These are phyloP conservation scores for Montipora efflorescens DNA, from an alignment of 64 coral and sea anemone species.

Conservation along the genomic window DNA sequence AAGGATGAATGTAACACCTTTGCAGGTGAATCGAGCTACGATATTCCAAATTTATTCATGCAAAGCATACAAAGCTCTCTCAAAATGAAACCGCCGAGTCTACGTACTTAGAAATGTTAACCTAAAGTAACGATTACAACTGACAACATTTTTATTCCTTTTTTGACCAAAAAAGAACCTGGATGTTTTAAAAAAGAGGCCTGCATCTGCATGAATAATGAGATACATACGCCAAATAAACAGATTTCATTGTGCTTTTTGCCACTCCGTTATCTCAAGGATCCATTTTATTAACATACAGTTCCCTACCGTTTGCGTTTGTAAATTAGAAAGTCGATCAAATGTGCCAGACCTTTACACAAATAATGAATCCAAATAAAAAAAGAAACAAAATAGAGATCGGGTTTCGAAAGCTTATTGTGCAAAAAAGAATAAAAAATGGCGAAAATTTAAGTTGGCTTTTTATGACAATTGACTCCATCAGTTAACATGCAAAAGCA, in stretches of 20 bases:
- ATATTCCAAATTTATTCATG: constrained; percentile 7
- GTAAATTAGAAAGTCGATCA: not conserved
- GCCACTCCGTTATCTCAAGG: constrained; percentile 29
- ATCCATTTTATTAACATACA: constrained; percentile 1
- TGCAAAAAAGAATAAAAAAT: not conserved
- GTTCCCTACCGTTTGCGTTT: not conserved
- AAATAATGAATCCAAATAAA: not conserved
- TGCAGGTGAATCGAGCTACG: constrained; percentile 45
- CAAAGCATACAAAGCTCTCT: not conserved
- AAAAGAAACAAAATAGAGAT: not conserved
- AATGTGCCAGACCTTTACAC: not conserved
- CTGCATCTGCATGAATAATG: constrained; percentile 42
- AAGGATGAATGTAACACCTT: constrained; percentile 72
- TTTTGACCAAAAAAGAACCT: not conserved
- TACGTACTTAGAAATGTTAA: not conserved
- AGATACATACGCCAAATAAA: constrained; percentile 36
- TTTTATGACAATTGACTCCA: not conserved
- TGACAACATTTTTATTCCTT: not conserved
- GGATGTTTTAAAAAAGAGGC: constrained; percentile 19
- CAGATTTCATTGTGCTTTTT: constrained; percentile 51
- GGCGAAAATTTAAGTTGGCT: not conserved
- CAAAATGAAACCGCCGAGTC: not conserved
- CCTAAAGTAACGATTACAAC: not conserved
- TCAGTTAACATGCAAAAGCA: not conserved
- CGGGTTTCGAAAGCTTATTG: not conserved